Conservation (phyloP, 1,140 invertebrate genomes). For the Diprion similis region DNA sequence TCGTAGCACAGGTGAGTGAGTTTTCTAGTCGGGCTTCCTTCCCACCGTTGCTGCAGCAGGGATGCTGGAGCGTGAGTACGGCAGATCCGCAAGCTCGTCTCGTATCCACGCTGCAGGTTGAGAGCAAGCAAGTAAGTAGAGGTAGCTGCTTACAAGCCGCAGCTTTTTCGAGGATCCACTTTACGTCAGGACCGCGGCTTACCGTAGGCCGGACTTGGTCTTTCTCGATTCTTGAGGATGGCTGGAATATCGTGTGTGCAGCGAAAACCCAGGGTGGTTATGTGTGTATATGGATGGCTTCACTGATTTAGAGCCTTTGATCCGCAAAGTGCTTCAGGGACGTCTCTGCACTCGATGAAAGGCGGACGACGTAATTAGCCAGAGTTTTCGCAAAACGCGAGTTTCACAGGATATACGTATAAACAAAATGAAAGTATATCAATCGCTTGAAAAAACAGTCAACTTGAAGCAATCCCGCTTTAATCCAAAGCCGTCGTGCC, state of each 20-base stretch:
- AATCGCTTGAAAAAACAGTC: background rate
- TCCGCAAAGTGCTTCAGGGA: background rate
- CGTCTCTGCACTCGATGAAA: background rate
- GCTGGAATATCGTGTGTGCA: no score
- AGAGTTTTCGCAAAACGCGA: background rate
- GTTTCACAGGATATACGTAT: no score
- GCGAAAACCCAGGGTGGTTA: no score
- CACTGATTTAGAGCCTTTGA: background rate
- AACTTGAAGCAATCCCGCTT: background rate
- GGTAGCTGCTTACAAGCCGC: background rate
- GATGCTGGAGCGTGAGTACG: no score
- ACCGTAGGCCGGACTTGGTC: background rate
- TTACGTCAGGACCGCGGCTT: background rate
- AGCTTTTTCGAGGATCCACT: background rate
- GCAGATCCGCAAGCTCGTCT: no score
- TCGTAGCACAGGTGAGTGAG: background rate
- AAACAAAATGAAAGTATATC: background rate
- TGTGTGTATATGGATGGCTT: background rate
- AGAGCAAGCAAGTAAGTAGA: no score
- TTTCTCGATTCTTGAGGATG: no score
- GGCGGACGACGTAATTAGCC: background rate
- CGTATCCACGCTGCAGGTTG: no score
- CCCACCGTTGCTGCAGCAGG: background rate
- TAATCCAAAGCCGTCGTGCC: background rate
- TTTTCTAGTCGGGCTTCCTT: background rate